These are phyloP conservation scores for Drosophila seguyi DNA, from an alignment of 1,140 invertebrate species.

Conservation along the genomic window DNA sequence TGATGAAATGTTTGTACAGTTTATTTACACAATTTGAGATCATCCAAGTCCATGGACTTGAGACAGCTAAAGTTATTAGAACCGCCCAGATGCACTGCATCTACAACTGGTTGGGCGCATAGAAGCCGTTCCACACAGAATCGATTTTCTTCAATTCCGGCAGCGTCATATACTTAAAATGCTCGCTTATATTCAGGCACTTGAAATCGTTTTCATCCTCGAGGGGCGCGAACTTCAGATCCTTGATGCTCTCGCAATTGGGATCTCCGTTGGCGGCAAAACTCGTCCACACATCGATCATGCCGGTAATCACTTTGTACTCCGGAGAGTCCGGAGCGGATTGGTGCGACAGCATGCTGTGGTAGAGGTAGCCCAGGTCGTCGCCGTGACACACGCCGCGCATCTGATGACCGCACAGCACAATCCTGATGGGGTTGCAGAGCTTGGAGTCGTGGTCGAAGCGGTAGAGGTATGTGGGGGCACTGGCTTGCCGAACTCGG, in stretches of 20 bases:
- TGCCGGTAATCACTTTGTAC: constrained; percentile 81
- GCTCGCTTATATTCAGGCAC: constrained; percentile 84
- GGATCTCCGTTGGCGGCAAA: constrained; percentile 85
- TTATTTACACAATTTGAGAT: constrained; percentile 55
- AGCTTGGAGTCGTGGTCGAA: constrained; percentile 84
- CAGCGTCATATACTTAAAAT: constrained; percentile 72
- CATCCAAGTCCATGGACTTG: constrained; percentile 11
- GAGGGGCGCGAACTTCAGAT: constrained; percentile 77
- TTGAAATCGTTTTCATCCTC: constrained; percentile 62
- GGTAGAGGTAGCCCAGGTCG: constrained; percentile 88
- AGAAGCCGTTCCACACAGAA: constrained; percentile 85
- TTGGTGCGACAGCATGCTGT: constrained; percentile 85
- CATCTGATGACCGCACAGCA: constrained; percentile 71
- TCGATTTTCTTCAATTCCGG: constrained; percentile 84
- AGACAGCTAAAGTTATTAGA: constrained; percentile 60
- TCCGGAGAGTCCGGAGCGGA: constrained; percentile 71
- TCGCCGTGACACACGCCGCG: constrained; percentile 88
- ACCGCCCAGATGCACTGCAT: constrained; percentile 9
- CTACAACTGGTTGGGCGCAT: constrained; percentile 50
- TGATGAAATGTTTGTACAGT: constrained; percentile 56
- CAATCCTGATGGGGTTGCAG: constrained; percentile 74
- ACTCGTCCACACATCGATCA: constrained; percentile 86
- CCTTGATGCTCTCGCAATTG: constrained; percentile 65
- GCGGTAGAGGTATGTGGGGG: constrained; percentile 85
- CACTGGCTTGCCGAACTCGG: constrained; percentile 63